phyloP scores from a whole-genome alignment of 2,113 vertebrate species.

The Lynx canadensis region DNA sequence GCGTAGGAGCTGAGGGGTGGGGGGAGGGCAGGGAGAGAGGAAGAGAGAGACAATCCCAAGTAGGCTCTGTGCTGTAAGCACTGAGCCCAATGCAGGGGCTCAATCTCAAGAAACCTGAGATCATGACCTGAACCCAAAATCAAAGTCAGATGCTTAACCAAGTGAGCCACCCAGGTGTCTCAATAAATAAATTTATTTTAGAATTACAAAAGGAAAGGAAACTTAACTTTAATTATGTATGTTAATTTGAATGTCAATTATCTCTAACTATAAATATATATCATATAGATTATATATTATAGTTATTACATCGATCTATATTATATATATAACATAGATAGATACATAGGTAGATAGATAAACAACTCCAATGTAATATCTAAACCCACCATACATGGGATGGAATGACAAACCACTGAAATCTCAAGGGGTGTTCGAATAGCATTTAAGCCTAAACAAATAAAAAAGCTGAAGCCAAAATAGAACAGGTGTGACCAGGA shows the following conservation, averaged over 20 bases:
- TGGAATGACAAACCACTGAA: slow-evolving; percentile 14
- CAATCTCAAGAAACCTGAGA: no score
- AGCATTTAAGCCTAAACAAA: slow-evolving; percentile 37
- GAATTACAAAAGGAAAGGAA: slow-evolving; percentile 40
- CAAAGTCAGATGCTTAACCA: no score
- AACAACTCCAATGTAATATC: not conserved
- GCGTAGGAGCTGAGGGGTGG: no score
- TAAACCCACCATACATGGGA: not conserved
- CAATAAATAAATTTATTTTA: slow-evolving; percentile 20
- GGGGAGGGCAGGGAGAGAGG: no score
- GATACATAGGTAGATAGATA: no score
- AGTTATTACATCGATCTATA: not conserved
- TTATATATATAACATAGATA: no score
- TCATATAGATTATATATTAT: not conserved
- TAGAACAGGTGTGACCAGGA: slow-evolving; percentile 26
- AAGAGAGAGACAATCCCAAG: no score
- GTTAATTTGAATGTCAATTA: not conserved
- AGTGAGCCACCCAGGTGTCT: no score
- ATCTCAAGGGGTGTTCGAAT: not conserved
- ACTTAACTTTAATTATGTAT: slow-evolving; percentile 41
- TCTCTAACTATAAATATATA: not conserved
- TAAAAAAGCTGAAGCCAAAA: slow-evolving; percentile 46
- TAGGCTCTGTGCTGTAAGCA: no score
- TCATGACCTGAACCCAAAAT: no score
- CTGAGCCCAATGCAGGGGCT: no score